Evolutionary conservation across 2,113 vertebrate genomes (phyloP).

Genomic region (Aphyosemion australe): DNA sequence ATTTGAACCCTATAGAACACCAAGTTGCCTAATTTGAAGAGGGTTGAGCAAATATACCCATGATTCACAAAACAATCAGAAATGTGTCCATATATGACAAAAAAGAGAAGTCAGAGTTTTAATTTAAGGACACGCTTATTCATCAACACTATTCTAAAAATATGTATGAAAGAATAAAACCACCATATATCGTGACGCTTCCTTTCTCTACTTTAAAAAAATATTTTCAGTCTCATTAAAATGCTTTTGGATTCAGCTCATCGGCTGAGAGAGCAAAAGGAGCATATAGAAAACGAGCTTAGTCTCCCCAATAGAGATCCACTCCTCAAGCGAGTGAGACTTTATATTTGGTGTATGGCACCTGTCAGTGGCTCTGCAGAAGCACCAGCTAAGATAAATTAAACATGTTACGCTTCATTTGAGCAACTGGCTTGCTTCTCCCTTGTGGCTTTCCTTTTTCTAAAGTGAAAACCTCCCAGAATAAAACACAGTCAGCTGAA

Average conservation of each 20-base stretch:
- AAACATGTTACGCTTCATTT: conserved; percentile 68
- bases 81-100: conserved; percentile 62
- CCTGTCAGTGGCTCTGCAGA: conserved; percentile 60
- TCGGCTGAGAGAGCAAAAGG: conserved; percentile 32
- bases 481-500: conserved; percentile 18
- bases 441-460: conserved; percentile 23
- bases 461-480: conserved; percentile 46
- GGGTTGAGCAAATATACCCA: conserved; percentile 21
- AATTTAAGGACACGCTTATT: conserved; percentile 49
- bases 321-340: conserved; percentile 24
- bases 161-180: conserved; percentile 31
- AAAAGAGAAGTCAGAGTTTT: conserved; percentile 34
- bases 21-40: neutral
- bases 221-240: conserved; percentile 68
- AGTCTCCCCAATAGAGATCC: conserved; percentile 29
- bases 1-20: too few species aligned
- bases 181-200: neutral
- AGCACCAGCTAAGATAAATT: conserved; percentile 60
- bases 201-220: conserved; percentile 29
- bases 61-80: conserved; percentile 50
- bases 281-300: conserved; percentile 39
- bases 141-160: conserved; percentile 26
- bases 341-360: conserved; percentile 55
- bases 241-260: conserved; percentile 48
- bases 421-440: conserved; percentile 37